Conservation (phyloP, 2,797 vertebrate genomes). For the Trematomus bernacchii region DNA sequence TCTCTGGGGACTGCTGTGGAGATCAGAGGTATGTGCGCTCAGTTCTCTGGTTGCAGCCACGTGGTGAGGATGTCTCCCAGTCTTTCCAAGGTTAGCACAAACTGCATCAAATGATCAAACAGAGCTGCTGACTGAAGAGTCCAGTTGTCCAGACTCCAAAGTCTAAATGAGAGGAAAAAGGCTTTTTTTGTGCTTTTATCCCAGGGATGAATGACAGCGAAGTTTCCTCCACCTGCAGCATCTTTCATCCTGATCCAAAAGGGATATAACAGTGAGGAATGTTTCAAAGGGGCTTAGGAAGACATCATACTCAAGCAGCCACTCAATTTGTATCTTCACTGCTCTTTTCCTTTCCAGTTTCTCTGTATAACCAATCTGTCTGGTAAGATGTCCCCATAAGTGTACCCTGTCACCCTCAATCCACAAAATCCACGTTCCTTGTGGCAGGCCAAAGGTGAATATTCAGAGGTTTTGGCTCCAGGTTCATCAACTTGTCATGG, state of each 20-base stretch:
- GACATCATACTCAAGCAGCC: constrained; percentile 23
- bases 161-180: constrained; percentile 40
- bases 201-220: constrained; percentile 37
- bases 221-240: constrained; percentile 29
- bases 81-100: constrained; percentile 56
- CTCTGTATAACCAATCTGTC: constrained; percentile 13
- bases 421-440: constrained; percentile 23
- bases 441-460: constrained; percentile 57
- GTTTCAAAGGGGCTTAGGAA: constrained; percentile 12
- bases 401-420: constrained; percentile 34
- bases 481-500: constrained; percentile 22
- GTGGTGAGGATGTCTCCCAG: constrained; percentile 55
- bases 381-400: constrained; percentile 27
- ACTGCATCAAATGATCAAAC: constrained; percentile 69
- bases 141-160: constrained; percentile 62
- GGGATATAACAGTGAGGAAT: constrained; percentile 27
- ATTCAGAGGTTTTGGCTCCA: constrained; percentile 53
- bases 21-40: constrained; percentile 74
- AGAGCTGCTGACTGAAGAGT: constrained; percentile 45
- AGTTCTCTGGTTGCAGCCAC: constrained; percentile 56
- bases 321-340: constrained; percentile 10
- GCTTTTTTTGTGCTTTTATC: constrained; percentile 28
- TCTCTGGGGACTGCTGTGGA: constrained; percentile 63
- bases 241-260: constrained; percentile 46
- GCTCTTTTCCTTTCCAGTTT: neutral